Conservation (phyloP, 2,888 invertebrate genomes). For the Litoditis marina region DNA sequence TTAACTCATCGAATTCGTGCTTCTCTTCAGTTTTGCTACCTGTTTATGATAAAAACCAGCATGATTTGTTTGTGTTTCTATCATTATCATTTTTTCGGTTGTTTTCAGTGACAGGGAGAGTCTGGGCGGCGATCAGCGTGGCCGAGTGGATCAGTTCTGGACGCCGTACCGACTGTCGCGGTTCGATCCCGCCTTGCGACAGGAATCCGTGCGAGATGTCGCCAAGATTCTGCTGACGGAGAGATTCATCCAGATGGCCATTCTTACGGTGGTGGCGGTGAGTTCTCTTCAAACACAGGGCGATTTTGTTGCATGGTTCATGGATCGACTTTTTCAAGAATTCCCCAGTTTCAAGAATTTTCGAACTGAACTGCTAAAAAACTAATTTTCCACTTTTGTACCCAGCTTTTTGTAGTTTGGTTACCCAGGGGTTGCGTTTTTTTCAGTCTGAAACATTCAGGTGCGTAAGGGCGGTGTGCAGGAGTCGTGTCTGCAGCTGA, state of each 20-base stretch:
- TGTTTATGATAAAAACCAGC: no score
- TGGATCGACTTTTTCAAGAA: no score
- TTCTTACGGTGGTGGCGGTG: slow-evolving; percentile 3
- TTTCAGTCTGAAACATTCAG: background rate
- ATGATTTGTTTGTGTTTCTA: no score
- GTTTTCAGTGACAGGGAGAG: slow-evolving; percentile 20
- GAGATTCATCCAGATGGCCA: slow-evolving; percentile 15
- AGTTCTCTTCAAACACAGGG: background rate
- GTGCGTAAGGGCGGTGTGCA: slow-evolving; percentile 14
- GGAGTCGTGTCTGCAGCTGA: slow-evolving; percentile 43
- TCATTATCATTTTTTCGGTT: no score
- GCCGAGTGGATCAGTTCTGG: slow-evolving; percentile 19
- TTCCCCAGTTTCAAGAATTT: no score
- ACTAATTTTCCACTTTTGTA: no score
- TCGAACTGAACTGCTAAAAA: no score
- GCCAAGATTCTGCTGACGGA: slow-evolving; percentile 19
- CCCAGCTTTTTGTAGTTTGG: no score
- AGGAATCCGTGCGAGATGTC: slow-evolving; percentile 18
- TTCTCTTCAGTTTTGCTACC: no score
- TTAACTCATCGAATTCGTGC: no score
- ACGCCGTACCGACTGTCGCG: slow-evolving; percentile 27
- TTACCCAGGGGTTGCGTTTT: no score
- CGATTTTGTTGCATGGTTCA: background rate
- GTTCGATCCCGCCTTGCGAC: slow-evolving; percentile 16
- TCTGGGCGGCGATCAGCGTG: background rate